Evolutionary conservation across 2,113 vertebrate species (phyloP).

Genomic region (Colaptes auratus): DNA sequence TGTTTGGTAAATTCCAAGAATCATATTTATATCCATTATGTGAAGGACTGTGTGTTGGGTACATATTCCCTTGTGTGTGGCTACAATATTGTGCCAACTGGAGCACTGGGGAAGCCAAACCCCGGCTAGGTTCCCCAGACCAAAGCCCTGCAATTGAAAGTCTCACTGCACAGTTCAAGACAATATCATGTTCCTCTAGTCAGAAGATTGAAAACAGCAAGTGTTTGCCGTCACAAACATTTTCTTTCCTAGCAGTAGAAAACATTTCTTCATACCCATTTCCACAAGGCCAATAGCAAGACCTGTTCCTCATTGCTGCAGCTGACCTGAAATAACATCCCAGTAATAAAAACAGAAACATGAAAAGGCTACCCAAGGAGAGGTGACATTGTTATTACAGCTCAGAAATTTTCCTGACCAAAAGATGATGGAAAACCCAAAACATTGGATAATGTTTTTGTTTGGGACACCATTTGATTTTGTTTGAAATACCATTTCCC

Average conservation of each 20-base stretch:
- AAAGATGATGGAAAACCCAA: neutral
- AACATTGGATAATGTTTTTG: neutral
- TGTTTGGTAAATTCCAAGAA: slow-evolving; percentile 68
- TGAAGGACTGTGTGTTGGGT: slow-evolving; percentile 4
- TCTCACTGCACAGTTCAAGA: neutral
- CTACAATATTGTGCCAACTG: neutral
- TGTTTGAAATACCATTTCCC: neutral
- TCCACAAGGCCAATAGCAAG: neutral
- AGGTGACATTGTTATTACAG: neutral
- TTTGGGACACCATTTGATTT: neutral
- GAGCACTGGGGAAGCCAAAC: slow-evolving; percentile 1
- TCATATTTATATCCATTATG: slow-evolving; percentile 58
- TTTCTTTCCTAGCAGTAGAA: neutral
- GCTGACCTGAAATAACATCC: neutral
- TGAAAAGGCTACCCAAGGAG: neutral
- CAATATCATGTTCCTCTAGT: neutral
- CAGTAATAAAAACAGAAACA: neutral
- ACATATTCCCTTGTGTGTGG: neutral
- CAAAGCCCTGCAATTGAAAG: neutral
- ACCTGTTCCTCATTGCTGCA: neutral
- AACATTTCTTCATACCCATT: neutral
- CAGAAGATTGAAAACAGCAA: neutral
- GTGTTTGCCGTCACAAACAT: neutral
- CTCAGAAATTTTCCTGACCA: neutral
- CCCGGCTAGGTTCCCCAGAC: neutral